phyloP scores from a whole-genome alignment of 2,888 invertebrate genomes.

The Theristus sp. region DNA sequence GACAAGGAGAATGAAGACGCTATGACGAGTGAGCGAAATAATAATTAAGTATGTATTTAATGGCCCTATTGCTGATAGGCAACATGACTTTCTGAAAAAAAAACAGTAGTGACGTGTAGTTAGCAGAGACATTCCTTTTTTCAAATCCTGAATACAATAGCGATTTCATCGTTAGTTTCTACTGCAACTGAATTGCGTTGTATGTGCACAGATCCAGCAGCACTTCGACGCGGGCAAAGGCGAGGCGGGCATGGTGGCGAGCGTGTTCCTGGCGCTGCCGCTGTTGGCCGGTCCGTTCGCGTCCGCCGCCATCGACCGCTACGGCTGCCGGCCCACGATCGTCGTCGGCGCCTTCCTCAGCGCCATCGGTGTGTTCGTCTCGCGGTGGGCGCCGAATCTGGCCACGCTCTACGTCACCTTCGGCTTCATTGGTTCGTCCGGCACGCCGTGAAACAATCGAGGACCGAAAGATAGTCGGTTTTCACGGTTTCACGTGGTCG shows the following conservation, averaged over 20 bases:
- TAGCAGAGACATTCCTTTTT: too few relatives aligned
- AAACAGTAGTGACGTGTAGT: too few relatives aligned
- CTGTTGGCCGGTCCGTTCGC: slow-evolving; percentile 65
- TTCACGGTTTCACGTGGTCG: too few relatives aligned
- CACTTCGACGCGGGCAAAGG: slow-evolving; percentile 66
- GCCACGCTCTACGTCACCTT: slow-evolving; percentile 42
- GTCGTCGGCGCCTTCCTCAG: background rate
- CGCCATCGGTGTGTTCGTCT: slow-evolving; percentile 21
- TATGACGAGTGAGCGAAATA: too few relatives aligned
- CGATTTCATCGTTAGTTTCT: too few relatives aligned
- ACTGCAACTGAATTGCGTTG: background rate
- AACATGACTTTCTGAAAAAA: too few relatives aligned
- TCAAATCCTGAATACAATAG: too few relatives aligned
- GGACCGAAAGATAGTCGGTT: too few relatives aligned
- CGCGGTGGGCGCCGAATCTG: slow-evolving; percentile 51
- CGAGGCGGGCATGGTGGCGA: slow-evolving; percentile 72
- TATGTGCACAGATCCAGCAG: slow-evolving; percentile 45
- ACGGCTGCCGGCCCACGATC: slow-evolving; percentile 1
- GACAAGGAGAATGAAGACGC: too few relatives aligned
- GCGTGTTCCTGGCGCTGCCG: slow-evolving; percentile 76
- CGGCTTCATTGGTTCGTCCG: slow-evolving; percentile 44
- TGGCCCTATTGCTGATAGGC: too few relatives aligned
- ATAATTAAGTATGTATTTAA: too few relatives aligned
- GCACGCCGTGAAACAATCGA: too few relatives aligned
- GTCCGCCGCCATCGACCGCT: background rate